Conservation (phyloP, 2,888 invertebrate species). For the Caenorhabditis sinica region DNA sequence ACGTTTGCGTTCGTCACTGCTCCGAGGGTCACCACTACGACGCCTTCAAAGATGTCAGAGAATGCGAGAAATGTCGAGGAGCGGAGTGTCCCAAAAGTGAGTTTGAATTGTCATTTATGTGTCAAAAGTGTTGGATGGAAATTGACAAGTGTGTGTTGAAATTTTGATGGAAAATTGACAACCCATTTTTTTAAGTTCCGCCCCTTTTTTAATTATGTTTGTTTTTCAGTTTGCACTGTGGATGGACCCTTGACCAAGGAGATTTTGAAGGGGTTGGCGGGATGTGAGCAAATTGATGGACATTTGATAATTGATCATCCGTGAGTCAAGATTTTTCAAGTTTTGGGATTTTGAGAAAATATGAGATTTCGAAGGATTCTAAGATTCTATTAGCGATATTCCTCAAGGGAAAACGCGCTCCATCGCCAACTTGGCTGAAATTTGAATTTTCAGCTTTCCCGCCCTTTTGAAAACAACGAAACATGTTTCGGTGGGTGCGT, state of each 20-base stretch:
- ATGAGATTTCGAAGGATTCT: no score
- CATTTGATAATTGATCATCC: constrained; percentile 53
- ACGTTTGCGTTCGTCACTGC: constrained; percentile 74
- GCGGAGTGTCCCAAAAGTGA: constrained; percentile 68
- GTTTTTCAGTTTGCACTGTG: constrained; percentile 65
- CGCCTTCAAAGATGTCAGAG: constrained; percentile 61
- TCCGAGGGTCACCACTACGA: constrained; percentile 68
- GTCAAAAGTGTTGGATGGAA: background rate
- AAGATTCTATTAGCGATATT: no score
- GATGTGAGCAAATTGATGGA: constrained; percentile 71
- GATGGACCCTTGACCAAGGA: constrained; percentile 53
- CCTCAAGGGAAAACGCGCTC: no score
- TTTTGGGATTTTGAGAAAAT: no score
- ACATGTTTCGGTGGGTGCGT: no score
- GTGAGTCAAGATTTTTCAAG: constrained; percentile 5
- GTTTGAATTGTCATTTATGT: background rate
- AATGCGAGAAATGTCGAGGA: constrained; percentile 68
- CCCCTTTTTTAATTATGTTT: background rate
- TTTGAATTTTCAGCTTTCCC: no score
- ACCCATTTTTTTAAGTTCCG: no score
- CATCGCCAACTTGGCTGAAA: no score
- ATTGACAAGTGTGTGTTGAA: background rate
- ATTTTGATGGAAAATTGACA: background rate
- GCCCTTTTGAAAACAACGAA: no score
- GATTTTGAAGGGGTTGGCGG: constrained; percentile 44